Percentiles rank a stretch among this genome's conserved stretches.
These are phyloP conservation scores for Triops cancriformis DNA, from an alignment of 1,140 invertebrate genomes.

Conservation along the genomic window DNA sequence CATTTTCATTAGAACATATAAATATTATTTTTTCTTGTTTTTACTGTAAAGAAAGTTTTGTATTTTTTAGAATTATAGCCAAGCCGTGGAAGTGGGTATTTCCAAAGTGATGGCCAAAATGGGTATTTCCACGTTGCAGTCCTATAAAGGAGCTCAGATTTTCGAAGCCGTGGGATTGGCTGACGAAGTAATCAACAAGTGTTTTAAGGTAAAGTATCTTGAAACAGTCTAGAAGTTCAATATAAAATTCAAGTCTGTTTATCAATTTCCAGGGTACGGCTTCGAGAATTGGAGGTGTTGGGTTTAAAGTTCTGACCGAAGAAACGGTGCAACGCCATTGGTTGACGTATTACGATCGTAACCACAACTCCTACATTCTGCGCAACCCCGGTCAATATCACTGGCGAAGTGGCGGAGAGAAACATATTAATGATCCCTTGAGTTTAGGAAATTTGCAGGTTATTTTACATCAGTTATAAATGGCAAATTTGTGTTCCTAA, in stretches of 20 bases:
- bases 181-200: constrained; percentile 86
- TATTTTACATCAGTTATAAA: constrained; percentile 27
- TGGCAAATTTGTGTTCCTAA: constrained; percentile 23
- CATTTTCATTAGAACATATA: not conserved
- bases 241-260: too few species aligned
- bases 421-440: constrained; percentile 92
- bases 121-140: constrained; percentile 97
- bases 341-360: constrained; percentile 61
- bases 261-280: constrained; percentile 61
- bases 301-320: constrained; percentile 75
- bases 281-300: constrained; percentile 88
- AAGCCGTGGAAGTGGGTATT: constrained; percentile 67
- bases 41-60: too few species aligned
- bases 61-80: constrained; percentile 60
- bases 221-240: too few species aligned
- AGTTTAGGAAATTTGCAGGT: constrained; percentile 87
- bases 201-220: constrained; percentile 60
- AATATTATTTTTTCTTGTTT: constrained; percentile 27
- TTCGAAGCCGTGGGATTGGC: constrained; percentile 96
- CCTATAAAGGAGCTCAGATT: constrained; percentile 99
- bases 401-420: constrained; percentile 93
- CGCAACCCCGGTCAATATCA: constrained; percentile 92
- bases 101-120: constrained; percentile 98
- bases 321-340: constrained; percentile 80
- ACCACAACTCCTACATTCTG: constrained; percentile 64